Conservation (phyloP, 37 sponge, comb jelly and placozoan species). For the Ianthella basta region DNA sequence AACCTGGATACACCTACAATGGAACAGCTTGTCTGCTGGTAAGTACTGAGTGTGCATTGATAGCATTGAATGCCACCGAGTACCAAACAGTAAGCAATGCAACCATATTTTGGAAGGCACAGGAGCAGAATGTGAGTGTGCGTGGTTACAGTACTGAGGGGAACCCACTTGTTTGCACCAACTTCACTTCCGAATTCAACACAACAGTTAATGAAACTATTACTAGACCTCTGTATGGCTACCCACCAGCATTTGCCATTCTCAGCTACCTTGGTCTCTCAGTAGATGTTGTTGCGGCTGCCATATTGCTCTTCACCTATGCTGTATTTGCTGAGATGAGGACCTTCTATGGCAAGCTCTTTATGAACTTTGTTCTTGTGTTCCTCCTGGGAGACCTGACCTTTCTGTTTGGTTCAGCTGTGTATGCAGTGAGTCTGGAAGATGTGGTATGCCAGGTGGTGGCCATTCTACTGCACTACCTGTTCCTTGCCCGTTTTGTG, state of each 20-base stretch:
- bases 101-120: no score
- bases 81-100: no score
- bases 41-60: no score
- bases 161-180: not conserved
- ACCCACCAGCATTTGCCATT: not conserved
- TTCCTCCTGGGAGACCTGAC: constrained; percentile 27
- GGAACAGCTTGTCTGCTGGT: no score
- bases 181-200: not conserved
- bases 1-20: no score
- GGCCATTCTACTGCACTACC: constrained; percentile 46
- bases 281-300: constrained; percentile 44
- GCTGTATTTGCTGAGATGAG: constrained; percentile 48
- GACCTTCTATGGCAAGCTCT: constrained; percentile 44
- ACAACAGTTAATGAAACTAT: not conserved
- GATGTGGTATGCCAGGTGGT: constrained; percentile 24
- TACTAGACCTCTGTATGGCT: not conserved
- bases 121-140: not conserved
- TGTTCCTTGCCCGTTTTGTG: constrained; percentile 44
- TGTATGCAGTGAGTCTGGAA: not conserved
- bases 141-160: not conserved
- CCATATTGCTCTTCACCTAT: constrained; percentile 46
- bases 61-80: no score
- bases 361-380: constrained; percentile 48
- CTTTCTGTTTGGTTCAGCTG: constrained; percentile 14
- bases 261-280: constrained; percentile 56